phyloP scores from a whole-genome alignment of 2,888 invertebrate genomes.

The Neoascia interrupta region DNA sequence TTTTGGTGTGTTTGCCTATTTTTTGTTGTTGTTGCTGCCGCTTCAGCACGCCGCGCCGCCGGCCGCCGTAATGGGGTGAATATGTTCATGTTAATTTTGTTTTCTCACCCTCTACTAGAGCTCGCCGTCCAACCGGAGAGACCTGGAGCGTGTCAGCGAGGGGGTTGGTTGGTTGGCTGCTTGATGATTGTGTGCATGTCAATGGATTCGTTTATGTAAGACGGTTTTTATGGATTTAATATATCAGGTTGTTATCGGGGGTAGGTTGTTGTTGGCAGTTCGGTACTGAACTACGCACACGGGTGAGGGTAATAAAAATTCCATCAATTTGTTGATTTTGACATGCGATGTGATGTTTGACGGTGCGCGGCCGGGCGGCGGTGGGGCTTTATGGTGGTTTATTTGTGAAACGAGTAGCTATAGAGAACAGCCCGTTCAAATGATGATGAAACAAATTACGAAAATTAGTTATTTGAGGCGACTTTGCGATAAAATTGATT shows the following conservation, averaged over 20 bases:
- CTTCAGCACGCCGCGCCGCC: conserved; percentile 28
- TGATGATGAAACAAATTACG: conserved; percentile 54
- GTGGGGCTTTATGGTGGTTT: too few species aligned
- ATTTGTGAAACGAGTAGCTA: too few species aligned
- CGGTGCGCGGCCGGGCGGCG: background rate
- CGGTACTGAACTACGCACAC: background rate
- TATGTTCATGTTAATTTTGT: conserved; percentile 64
- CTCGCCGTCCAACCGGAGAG: background rate
- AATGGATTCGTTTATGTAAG: conserved; percentile 65
- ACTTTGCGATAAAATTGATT: conserved; percentile 47
- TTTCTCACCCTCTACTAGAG: conserved; percentile 1
- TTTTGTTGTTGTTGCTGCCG: background rate
- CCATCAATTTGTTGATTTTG: conserved; percentile 66
- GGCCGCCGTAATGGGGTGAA: conserved; percentile 62
- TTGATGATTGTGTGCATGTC: conserved; percentile 66
- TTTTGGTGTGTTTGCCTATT: conserved; percentile 6
- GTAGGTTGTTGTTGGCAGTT: background rate
- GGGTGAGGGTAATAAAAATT: conserved; percentile 58
- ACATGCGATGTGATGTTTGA: conserved; percentile 59
- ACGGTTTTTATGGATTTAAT: conserved; percentile 63
- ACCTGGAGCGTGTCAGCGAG: too few species aligned
- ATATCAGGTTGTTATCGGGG: conserved; percentile 57
- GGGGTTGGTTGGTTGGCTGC: conserved; percentile 27
- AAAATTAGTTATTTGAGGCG: conserved; percentile 31
- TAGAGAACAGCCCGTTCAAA: conserved; percentile 20